These are phyloP conservation scores for Platichthys stellatus DNA, from an alignment of 2,113 vertebrate species.

Conservation along the genomic window DNA sequence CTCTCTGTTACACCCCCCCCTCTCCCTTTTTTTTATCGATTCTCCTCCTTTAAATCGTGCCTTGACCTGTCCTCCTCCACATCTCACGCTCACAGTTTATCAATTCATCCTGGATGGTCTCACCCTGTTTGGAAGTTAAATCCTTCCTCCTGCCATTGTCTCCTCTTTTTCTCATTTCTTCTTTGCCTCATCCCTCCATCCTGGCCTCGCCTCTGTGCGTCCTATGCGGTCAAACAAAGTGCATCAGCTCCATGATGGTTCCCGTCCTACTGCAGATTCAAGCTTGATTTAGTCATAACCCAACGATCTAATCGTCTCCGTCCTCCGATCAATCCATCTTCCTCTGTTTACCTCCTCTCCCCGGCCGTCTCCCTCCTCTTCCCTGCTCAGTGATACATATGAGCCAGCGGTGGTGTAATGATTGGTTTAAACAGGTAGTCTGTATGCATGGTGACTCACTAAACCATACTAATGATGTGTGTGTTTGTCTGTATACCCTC, in stretches of 20 bases:
- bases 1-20: conserved; percentile 9
- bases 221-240: background rate
- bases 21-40: conserved; percentile 14
- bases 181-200: conserved; percentile 6
- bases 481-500: conserved; percentile 17
- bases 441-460: conserved; percentile 71
- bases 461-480: conserved; percentile 54
- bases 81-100: conserved; percentile 16
- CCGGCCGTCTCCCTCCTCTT: conserved; percentile 27
- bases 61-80: conserved; percentile 15
- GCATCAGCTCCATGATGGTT: conserved; percentile 8
- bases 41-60: conserved; percentile 24
- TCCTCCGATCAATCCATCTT: conserved; percentile 30
- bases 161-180: background rate
- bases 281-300: conserved; percentile 20
- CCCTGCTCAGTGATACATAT: conserved; percentile 45
- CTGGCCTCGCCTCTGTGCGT: background rate
- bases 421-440: conserved; percentile 73
- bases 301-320: conserved; percentile 14
- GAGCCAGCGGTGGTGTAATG: conserved; percentile 57
- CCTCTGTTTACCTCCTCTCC: conserved; percentile 9
- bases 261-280: conserved; percentile 10
- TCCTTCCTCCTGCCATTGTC: background rate
- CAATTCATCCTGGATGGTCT: background rate
- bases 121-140: background rate